Conservation (phyloP, 2,113 vertebrate genomes). For the Thryonomys swinderianus region DNA sequence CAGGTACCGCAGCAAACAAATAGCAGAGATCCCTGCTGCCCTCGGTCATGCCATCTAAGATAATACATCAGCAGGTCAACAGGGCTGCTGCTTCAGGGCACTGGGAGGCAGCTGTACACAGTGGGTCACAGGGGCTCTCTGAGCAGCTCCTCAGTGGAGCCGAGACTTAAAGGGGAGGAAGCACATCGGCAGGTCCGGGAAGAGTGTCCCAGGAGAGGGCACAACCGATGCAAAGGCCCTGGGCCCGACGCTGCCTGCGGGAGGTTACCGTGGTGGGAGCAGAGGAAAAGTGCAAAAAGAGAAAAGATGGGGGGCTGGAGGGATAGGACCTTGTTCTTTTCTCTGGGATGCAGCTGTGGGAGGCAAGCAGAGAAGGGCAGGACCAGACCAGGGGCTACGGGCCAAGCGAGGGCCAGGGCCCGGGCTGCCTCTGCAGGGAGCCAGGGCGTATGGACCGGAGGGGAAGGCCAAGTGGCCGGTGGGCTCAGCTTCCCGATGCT, state of each 20-base stretch:
- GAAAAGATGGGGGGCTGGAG: not conserved
- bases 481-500: too few relatives aligned
- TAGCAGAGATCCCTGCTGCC: not conserved
- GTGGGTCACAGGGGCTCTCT: not conserved
- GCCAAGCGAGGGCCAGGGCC: not conserved
- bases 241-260: not conserved
- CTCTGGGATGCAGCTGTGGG: not conserved
- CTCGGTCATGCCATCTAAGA: too few relatives aligned
- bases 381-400: accelerated
- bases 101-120: accelerated
- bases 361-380: not conserved
- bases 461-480: accelerated
- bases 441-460: not conserved
- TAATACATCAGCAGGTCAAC: accelerated
- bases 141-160: not conserved
- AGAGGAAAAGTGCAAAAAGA: accelerated
- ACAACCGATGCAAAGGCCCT: not conserved
- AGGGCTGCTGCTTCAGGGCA: accelerated
- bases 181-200: not conserved
- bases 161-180: not conserved
- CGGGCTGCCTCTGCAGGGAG: not conserved
- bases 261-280: not conserved
- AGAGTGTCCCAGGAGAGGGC: not conserved
- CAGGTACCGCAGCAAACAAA: not conserved
- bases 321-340: not conserved